Conservation (phyloP, 2,113 vertebrate species). For the Ariopsis seemanni region DNA sequence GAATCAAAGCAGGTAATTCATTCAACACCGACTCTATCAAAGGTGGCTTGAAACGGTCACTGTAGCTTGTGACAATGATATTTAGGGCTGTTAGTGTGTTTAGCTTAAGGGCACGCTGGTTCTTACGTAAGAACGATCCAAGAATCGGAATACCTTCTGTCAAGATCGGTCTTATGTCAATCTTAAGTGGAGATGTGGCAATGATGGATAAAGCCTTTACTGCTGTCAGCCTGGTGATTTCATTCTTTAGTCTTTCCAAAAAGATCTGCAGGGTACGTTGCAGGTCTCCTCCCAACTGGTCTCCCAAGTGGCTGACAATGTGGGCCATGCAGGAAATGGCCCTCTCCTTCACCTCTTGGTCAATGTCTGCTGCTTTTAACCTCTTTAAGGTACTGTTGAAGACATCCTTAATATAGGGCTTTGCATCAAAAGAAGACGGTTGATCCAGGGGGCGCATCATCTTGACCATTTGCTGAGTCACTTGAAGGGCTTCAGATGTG, state of each 20-base stretch:
- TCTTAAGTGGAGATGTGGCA: constrained; percentile 78
- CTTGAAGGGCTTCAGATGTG: constrained; percentile 85
- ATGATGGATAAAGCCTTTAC: constrained; percentile 83
- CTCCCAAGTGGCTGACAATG: constrained; percentile 82
- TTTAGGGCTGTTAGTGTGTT: constrained; percentile 81
- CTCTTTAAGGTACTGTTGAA: constrained; percentile 79
- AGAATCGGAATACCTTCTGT: constrained; percentile 81
- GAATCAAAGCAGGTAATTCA: constrained; percentile 83
- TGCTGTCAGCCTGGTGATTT: constrained; percentile 87
- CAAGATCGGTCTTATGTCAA: constrained; percentile 81
- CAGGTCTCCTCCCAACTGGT: constrained; percentile 80
- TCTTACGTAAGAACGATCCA: constrained; percentile 89
- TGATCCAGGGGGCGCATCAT: constrained; percentile 80
- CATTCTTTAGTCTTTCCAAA: constrained; percentile 87
- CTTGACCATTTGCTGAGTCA: constrained; percentile 83
- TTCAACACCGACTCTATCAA: constrained; percentile 77
- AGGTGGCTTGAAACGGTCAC: constrained; percentile 76
- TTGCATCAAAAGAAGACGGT: constrained; percentile 71
- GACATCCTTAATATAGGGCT: constrained; percentile 79
- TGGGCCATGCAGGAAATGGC: constrained; percentile 91
- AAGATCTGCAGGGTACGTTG: constrained; percentile 82
- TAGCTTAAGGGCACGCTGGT: constrained; percentile 84
- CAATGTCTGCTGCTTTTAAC: constrained; percentile 88
- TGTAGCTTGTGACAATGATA: constrained; percentile 80
- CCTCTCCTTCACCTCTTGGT: constrained; percentile 95